Conservation (phyloP, 1,140 invertebrate species). For the Aphaenogaster rudis region DNA sequence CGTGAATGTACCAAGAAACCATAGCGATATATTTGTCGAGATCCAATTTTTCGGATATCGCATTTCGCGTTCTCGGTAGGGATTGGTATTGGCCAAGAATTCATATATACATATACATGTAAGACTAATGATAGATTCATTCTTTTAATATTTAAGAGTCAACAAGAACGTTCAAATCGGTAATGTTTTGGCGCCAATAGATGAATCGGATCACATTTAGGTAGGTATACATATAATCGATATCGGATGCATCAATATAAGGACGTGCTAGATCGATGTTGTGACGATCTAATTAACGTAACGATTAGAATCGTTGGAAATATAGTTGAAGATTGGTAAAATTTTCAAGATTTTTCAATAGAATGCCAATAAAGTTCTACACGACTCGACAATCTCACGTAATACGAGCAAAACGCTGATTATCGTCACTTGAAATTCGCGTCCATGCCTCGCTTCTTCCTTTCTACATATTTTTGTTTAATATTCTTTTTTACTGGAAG, state of each 20-base stretch:
- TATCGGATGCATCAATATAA: not conserved
- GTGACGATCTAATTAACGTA: slow-evolving; percentile 10
- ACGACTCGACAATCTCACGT: not conserved
- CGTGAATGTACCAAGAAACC: not conserved
- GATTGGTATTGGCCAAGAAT: slow-evolving; percentile 33
- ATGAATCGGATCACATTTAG: not conserved
- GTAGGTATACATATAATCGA: not conserved
- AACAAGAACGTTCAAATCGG: slow-evolving; percentile 50
- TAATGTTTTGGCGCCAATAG: slow-evolving; percentile 30
- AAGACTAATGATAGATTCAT: slow-evolving; percentile 26
- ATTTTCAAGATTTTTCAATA: slow-evolving; percentile 10
- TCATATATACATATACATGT: slow-evolving; percentile 10
- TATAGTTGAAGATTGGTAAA: not conserved
- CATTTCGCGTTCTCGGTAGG: not conserved
- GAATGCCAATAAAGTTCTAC: slow-evolving; percentile 26
- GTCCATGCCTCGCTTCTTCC: not conserved
- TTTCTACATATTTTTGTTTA: slow-evolving; percentile 4
- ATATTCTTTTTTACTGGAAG: slow-evolving; percentile 36
- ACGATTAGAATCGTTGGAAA: slow-evolving; percentile 22
- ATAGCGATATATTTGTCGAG: slow-evolving; percentile 7
- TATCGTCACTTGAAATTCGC: slow-evolving; percentile 9
- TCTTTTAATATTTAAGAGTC: slow-evolving; percentile 46
- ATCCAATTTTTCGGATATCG: not conserved
- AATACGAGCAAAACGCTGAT: slow-evolving; percentile 21
- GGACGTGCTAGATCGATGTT: not conserved